Base-by-base conservation (phyloP, 2,113 vertebrate genomes). In the Platichthys stellatus region DNA sequence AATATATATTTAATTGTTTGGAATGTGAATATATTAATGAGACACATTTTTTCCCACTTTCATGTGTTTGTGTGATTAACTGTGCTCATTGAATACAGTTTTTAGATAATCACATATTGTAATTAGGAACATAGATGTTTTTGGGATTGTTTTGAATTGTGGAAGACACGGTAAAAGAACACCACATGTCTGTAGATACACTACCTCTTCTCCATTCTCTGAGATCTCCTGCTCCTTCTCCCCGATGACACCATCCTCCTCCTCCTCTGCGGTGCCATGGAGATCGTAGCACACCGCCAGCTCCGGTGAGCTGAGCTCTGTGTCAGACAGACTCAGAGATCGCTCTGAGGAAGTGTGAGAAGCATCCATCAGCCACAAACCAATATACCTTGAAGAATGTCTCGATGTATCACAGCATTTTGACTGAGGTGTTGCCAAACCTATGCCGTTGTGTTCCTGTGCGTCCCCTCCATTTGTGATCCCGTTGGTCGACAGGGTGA, bases 181-280 rank as follows among this genome's bases (percentile, higher is more conserved):
- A 17, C 6, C 47, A 51, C 5, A 3, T 5, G 51, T 54, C 51
- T 9, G 20, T 54, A 2, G 51, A 54, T 26, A 15, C 57, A 17
- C 1, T 76, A 94, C 92, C 92, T 90, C 92, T 78, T 93, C 66
- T 88, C 91, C 93, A 65, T 95, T 95, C 78, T 93, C 90, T 45
- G 83, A 88, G 35, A 90, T 83, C 31, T 88, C 71, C 51, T 82
- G 72, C 3, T 81, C 71, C 13, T 86, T 17, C 0, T 89, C 80
- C 28, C 81, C 83, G 9, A 17, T 17, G 3, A 70, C n/a, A 4
- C 86, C 81, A 0, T 81, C 72, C n/a, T 90, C 86, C 40, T 92
- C 72, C 20, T 90, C 86, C 40, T 92, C 90, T 23, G 58, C 45
- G 1, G 21, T 56, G 53, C 60, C 47, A 12, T 80, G 86, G n/a